phyloP scores from a whole-genome alignment of 1,140 invertebrate species.

The Mya arenaria region DNA sequence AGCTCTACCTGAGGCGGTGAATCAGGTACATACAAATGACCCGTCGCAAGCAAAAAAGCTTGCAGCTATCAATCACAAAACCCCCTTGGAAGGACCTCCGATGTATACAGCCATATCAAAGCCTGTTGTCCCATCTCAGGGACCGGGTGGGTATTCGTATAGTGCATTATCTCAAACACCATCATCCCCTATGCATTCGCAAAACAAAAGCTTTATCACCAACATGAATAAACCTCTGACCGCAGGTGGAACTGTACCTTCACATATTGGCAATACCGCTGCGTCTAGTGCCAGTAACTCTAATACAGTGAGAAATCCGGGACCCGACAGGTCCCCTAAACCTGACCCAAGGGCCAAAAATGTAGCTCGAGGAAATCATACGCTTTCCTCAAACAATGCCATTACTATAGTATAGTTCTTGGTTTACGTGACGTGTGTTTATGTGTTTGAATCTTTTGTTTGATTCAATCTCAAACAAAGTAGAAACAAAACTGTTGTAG shows the following conservation, averaged over 20 bases:
- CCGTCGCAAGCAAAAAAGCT: background rate
- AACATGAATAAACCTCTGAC: background rate
- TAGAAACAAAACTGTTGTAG: too few relatives aligned
- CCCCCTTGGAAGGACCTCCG: constrained; percentile 1
- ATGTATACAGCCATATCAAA: constrained; percentile 47
- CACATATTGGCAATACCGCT: background rate
- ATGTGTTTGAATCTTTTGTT: too few relatives aligned
- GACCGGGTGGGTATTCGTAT: constrained; percentile 41
- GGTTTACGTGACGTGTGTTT: background rate
- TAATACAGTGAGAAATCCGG: background rate
- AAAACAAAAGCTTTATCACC: constrained; percentile 8
- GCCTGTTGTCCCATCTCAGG: constrained; percentile 17
- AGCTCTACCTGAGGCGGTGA: background rate
- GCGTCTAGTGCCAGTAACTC: background rate
- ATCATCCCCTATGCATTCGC: constrained; percentile 54
- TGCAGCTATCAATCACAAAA: constrained; percentile 1
- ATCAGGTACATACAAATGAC: constrained; percentile 7
- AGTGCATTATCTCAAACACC: constrained; percentile 53
- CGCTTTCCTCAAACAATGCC: constrained; percentile 51
- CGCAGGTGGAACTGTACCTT: background rate
- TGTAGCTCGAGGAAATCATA: background rate
- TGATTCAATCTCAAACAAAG: too few relatives aligned
- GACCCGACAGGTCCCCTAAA: constrained; percentile 1
- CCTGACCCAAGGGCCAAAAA: constrained; percentile 23
- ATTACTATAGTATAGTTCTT: constrained; percentile 45